phyloP scores from a whole-genome alignment of 2,113 vertebrate genomes.

The Callopanchax toddi region DNA sequence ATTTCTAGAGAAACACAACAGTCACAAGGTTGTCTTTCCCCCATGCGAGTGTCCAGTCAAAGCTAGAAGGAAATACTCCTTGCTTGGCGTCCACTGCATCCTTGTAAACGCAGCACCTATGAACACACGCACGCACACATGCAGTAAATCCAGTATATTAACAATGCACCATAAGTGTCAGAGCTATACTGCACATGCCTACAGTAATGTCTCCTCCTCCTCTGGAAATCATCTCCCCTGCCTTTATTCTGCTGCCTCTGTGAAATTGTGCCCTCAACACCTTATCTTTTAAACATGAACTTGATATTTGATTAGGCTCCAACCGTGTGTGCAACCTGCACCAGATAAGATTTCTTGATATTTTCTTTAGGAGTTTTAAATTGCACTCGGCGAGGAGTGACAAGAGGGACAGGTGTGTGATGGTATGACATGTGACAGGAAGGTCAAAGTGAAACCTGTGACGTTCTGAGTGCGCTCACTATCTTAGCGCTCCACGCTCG shows the following conservation, averaged over 20 bases:
- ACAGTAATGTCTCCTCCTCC: slow-evolving; percentile 21
- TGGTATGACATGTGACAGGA: slow-evolving; percentile 18
- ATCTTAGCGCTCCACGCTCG: slow-evolving; percentile 4
- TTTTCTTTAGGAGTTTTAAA: slow-evolving; percentile 29
- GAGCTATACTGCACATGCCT: slow-evolving; percentile 12
- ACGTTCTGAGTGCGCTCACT: slow-evolving; percentile 7
- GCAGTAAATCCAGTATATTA: slow-evolving; percentile 39
- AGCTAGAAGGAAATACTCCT: slow-evolving; percentile 13
- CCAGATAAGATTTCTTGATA: slow-evolving; percentile 46
- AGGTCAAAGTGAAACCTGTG: slow-evolving; percentile 32
- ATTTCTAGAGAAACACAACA: slow-evolving; percentile 9
- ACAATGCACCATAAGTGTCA: slow-evolving; percentile 39
- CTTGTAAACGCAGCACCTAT: slow-evolving; percentile 5
- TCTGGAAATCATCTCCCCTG: slow-evolving; percentile 25
- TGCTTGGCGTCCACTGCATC: slow-evolving; percentile 19
- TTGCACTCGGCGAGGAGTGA: slow-evolving; percentile 5
- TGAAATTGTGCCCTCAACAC: slow-evolving; percentile 44
- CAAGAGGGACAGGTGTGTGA: slow-evolving; percentile 8
- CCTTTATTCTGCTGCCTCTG: slow-evolving; percentile 35
- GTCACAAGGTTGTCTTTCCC: not conserved
- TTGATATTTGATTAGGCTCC: slow-evolving; percentile 51
- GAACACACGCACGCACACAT: slow-evolving; percentile 5
- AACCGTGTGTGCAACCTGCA: slow-evolving; percentile 15
- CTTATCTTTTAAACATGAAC: slow-evolving; percentile 72
- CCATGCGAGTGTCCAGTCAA: not conserved